These are phyloP conservation scores for Daubentonia madagascariensis DNA, from an alignment of 2,113 vertebrate species.

Conservation along the genomic window DNA sequence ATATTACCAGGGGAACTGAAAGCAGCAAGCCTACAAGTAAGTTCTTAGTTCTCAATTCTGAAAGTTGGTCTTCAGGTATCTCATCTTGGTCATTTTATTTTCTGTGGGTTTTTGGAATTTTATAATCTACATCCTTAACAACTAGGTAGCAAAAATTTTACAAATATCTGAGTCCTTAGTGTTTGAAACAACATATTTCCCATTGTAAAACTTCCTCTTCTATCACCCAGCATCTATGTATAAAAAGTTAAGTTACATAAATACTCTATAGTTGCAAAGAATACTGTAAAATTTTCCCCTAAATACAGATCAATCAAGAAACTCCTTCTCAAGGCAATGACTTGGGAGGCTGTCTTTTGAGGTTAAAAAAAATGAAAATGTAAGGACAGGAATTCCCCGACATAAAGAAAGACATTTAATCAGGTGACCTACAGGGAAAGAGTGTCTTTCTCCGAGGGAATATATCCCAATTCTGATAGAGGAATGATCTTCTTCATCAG, in stretches of 20 bases:
- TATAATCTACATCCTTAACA: background rate
- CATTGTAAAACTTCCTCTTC: background rate
- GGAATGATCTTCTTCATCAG: background rate
- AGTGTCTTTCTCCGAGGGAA: background rate
- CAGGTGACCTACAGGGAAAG: accelerated
- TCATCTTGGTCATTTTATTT: background rate
- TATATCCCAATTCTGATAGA: background rate
- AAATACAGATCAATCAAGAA: background rate
- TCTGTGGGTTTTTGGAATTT: background rate
- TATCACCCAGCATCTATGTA: background rate
- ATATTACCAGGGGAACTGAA: accelerated
- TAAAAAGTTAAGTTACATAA: background rate
- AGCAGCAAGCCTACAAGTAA: background rate
- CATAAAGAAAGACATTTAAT: background rate
- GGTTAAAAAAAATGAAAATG: no score
- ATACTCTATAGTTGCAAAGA: background rate
- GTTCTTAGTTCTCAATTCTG: background rate
- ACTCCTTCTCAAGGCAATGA: background rate
- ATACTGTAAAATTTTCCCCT: background rate
- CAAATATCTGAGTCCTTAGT: background rate
- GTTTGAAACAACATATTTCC: background rate
- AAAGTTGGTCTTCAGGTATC: background rate
- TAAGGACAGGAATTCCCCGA: background rate
- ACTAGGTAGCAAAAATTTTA: background rate
- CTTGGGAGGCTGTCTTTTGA: background rate